A percentile compares a stretch with the other conserved stretches of the same genome.
phyloP scores from a whole-genome alignment of 2,113 vertebrate species.

The Pteronura brasiliensis region DNA sequence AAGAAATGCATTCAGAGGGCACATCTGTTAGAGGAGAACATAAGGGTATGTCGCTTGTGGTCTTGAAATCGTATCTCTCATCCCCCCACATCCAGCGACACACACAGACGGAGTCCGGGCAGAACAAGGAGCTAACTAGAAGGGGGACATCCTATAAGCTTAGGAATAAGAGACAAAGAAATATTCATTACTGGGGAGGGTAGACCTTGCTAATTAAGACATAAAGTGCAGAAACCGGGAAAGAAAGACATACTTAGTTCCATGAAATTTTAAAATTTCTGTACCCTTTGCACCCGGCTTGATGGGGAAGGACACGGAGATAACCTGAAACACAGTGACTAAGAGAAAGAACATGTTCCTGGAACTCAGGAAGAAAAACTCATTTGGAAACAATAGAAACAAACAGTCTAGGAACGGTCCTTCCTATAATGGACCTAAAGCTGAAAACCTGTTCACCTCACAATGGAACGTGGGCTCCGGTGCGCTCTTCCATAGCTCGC shows the following conservation, averaged over 20 bases:
- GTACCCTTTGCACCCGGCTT: neutral
- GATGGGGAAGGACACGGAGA: neutral
- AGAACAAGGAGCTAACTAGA: fast-evolving
- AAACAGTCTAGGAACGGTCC: too few species aligned
- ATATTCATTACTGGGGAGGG: neutral
- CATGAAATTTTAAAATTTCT: neutral
- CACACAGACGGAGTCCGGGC: too few species aligned
- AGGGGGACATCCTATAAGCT: fast-evolving
- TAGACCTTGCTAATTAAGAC: neutral
- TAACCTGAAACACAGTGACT: neutral
- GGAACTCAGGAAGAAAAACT: neutral
- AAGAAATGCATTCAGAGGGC: neutral
- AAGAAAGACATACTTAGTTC: neutral
- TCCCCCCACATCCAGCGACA: neutral
- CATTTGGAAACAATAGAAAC: neutral
- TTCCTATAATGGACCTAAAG: neutral
- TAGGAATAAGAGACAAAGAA: neutral
- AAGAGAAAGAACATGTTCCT: neutral
- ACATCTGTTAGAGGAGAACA: neutral
- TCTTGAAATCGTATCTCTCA: neutral
- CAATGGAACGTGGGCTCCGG: fast-evolving
- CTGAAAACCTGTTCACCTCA: neutral
- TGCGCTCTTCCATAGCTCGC: fast-evolving
- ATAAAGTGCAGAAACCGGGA: neutral
- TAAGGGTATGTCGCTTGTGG: fast-evolving